Evolutionary conservation across 2,113 vertebrate species (phyloP).

Genomic region (Anhinga anhinga): DNA sequence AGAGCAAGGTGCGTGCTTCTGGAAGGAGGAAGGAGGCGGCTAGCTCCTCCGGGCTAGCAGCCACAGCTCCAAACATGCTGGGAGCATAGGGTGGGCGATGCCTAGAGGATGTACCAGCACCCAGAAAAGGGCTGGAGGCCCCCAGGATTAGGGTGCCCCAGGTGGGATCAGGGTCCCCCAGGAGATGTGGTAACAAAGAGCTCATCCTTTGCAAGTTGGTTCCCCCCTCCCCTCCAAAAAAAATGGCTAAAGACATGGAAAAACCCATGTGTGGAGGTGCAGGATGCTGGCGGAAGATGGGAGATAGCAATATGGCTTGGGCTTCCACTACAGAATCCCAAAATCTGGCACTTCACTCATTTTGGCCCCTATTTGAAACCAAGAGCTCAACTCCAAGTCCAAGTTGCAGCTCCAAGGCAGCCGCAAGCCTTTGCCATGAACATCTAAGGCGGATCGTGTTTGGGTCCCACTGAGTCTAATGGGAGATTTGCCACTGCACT

Average conservation of each 20-base stretch:
- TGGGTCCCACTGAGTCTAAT: not conserved
- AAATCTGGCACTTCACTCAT: not conserved
- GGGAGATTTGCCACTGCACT: not conserved
- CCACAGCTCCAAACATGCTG: accelerated
- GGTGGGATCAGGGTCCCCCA: not conserved
- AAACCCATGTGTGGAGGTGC: accelerated
- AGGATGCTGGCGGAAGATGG: not conserved
- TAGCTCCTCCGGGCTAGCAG: not conserved
- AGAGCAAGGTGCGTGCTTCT: not conserved
- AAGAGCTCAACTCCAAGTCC: not conserved
- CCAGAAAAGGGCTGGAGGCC: accelerated
- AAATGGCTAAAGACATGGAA: not conserved
- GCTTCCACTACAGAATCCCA: not conserved
- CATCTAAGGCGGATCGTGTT: not conserved
- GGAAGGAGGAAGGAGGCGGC: not conserved
- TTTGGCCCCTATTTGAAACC: not conserved
- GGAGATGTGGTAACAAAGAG: not conserved
- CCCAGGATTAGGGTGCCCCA: not conserved
- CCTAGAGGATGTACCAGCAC: not conserved
- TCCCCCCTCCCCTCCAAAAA: not conserved
- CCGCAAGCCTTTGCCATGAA: not conserved
- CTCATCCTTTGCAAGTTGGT: too few species aligned
- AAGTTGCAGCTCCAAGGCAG: not conserved
- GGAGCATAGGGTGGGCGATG: accelerated
- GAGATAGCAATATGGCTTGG: not conserved